Conservation (phyloP, 2,113 vertebrate genomes). For the Siniperca knerii region DNA sequence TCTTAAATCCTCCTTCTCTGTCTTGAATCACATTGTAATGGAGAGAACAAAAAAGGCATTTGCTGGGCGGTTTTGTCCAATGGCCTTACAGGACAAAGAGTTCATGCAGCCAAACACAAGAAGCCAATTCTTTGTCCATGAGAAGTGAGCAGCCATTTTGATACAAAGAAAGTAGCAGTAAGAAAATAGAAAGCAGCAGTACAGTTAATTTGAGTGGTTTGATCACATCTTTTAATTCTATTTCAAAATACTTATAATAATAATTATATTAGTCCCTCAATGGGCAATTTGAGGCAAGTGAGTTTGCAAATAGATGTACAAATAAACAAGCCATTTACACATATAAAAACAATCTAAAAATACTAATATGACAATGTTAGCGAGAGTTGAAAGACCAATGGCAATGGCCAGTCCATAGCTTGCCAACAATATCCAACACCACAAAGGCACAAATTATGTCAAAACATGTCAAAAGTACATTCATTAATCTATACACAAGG, state of each 20-base stretch:
- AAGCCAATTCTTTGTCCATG: neutral
- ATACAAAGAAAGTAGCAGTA: neutral
- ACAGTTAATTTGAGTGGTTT: neutral
- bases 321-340: neutral
- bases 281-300: neutral
- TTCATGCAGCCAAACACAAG: neutral
- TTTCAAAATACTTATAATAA: neutral
- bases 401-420: too few species aligned
- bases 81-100: neutral
- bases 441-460: neutral
- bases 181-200: neutral
- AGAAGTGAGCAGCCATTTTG: neutral
- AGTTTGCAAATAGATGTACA: neutral
- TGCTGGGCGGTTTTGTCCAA: neutral
- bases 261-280: too few species aligned
- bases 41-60: neutral
- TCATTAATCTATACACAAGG: too few species aligned
- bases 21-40: constrained; percentile 32
- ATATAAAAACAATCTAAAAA: neutral
- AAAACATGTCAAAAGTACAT: neutral
- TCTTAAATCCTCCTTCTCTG: constrained; percentile 1
- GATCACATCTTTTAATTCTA: neutral
- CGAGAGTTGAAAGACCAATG: neutral
- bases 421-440: too few species aligned
- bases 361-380: neutral